Evolutionary conservation across 2,888 invertebrate genomes (phyloP).

Genomic region (Trichopoda pennipes): DNA sequence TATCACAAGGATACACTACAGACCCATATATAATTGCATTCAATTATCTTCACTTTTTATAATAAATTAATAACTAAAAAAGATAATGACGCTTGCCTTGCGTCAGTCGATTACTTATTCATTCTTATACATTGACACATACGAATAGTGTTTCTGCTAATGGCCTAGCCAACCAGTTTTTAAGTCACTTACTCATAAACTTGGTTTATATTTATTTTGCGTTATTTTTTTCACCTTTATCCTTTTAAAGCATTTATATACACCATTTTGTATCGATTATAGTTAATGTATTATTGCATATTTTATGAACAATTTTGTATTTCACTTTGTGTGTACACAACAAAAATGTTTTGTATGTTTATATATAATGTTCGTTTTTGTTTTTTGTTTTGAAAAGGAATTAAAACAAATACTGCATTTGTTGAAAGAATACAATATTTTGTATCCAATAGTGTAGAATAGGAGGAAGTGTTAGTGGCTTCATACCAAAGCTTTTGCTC

Average conservation of each 20-base stretch:
- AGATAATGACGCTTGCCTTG: conserved; percentile 1
- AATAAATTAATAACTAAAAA: background rate
- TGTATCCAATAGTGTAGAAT: no score
- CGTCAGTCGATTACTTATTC: background rate
- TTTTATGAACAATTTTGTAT: conserved; percentile 55
- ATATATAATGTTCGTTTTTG: conserved; percentile 6
- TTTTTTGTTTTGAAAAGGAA: conserved; percentile 5
- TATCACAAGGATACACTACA: conserved; percentile 12
- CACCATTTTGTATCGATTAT: conserved; percentile 55
- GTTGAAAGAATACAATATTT: conserved; percentile 4
- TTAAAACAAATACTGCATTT: conserved; percentile 18
- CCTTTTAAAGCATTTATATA: conserved; percentile 54
- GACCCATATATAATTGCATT: conserved; percentile 28
- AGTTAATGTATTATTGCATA: conserved; percentile 63
- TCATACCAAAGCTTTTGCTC: no score
- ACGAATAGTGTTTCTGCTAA: background rate
- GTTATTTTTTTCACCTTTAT: conserved; percentile 41
- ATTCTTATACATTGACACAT: background rate
- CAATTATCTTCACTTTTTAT: conserved; percentile 38
- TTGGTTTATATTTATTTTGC: conserved; percentile 14
- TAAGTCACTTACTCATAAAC: background rate
- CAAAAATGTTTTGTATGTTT: conserved; percentile 19
- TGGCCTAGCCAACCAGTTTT: background rate
- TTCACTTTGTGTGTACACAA: conserved; percentile 22
- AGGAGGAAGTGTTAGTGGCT: background rate